Percentiles rank a stretch among this genome's conserved stretches.
Conservation (phyloP, 2,888 invertebrate species). For the Chirona hameri region DNA sequence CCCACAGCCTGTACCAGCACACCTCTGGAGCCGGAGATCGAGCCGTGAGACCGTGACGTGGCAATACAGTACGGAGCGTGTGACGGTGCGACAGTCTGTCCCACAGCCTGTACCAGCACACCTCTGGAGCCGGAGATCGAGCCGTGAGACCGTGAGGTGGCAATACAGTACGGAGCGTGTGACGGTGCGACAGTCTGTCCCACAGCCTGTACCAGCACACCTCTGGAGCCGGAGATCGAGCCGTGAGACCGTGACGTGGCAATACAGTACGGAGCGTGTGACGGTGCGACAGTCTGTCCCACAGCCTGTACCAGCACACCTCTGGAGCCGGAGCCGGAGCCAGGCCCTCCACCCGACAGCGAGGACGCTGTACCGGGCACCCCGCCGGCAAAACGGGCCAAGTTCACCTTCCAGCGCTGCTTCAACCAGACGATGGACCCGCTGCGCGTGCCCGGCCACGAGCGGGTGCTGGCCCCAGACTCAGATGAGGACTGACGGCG, state of each 20-base stretch:
- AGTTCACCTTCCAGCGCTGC: conserved; percentile 25
- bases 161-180: too few relatives aligned
- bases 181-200: too few relatives aligned
- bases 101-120: too few relatives aligned
- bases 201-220: too few relatives aligned
- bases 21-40: too few relatives aligned
- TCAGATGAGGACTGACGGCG: not conserved
- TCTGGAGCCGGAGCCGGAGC: not conserved
- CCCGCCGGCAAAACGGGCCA: conserved; percentile 2
- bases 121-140: too few relatives aligned
- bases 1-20: too few relatives aligned
- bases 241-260: not conserved
- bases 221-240: too few relatives aligned
- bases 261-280: not conserved
- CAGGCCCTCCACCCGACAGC: not conserved
- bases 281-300: not conserved
- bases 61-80: too few relatives aligned
- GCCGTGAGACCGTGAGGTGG: not conserved
- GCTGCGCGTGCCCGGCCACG: not conserved
- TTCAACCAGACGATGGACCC: conserved; percentile 13
- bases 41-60: too few relatives aligned
- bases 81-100: too few relatives aligned
- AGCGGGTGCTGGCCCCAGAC: conserved; percentile 27
- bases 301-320: not conserved
- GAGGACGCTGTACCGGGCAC: not conserved